A percentile compares a stretch with the other conserved stretches of the same genome.
These are phyloP conservation scores for Trichonephila inaurata DNA, from an alignment of 1,140 invertebrate species.

Conservation along the genomic window DNA sequence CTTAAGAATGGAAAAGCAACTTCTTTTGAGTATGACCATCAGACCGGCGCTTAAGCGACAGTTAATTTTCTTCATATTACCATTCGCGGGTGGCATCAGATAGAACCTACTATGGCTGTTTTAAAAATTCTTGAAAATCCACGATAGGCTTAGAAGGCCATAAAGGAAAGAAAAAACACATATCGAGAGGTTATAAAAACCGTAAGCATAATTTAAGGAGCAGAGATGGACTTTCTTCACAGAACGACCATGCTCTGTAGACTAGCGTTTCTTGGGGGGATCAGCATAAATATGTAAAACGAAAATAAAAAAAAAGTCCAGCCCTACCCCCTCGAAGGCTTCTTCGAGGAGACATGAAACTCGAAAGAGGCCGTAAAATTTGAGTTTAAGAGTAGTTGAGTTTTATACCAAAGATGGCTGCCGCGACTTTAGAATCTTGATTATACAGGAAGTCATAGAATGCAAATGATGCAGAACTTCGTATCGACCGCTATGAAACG, in stretches of 20 bases:
- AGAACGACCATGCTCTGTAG: neutral
- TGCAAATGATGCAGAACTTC: slow-evolving; percentile 35
- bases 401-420: slow-evolving; percentile 44
- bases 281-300: slow-evolving; percentile 56
- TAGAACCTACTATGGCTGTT: neutral
- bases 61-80: neutral
- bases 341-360: neutral
- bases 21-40: neutral
- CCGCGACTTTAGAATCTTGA: slow-evolving; percentile 33
- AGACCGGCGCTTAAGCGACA: neutral
- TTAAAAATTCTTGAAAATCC: slow-evolving; percentile 22
- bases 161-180: slow-evolving; percentile 38
- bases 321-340: neutral
- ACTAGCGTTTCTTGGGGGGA: slow-evolving; percentile 6
- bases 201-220: slow-evolving; percentile 39
- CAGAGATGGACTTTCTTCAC: neutral
- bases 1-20: neutral
- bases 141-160: slow-evolving; percentile 35
- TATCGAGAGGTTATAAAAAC: slow-evolving; percentile 49
- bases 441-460: slow-evolving; percentile 49
- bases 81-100: neutral
- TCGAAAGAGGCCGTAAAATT: slow-evolving; percentile 38
- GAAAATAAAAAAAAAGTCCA: neutral
- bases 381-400: slow-evolving; percentile 33
- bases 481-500: neutral